These are phyloP conservation scores for Diglossa cyanea DNA, from an alignment of 2,797 vertebrate genomes.

Conservation along the genomic window DNA sequence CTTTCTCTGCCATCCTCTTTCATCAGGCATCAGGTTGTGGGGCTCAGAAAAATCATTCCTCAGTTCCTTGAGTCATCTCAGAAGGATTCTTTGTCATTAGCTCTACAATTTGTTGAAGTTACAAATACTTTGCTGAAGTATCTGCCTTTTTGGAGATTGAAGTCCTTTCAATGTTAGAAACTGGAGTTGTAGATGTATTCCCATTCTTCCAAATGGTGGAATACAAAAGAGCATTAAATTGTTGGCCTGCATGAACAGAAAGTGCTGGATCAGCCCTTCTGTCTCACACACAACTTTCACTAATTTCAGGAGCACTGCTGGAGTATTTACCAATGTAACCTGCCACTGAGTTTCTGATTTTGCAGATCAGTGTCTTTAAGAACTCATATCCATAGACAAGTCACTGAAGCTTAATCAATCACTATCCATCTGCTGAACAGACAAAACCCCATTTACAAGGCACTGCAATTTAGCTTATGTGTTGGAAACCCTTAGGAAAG, in stretches of 20 bases:
- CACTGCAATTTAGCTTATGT: background rate
- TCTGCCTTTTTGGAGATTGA: background rate
- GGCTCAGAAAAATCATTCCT: background rate
- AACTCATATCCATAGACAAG: conserved; percentile 25
- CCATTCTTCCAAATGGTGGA: background rate
- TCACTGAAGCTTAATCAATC: conserved; percentile 32
- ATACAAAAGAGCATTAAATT: background rate
- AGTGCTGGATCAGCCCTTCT: background rate
- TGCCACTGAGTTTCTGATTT: background rate
- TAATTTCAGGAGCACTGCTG: background rate
- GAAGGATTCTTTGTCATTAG: background rate
- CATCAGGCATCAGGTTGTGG: background rate
- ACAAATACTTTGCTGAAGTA: background rate
- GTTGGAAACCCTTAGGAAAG: conserved; percentile 7
- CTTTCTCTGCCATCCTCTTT: background rate
- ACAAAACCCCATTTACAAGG: background rate
- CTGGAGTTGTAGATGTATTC: background rate
- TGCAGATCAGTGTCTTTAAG: conserved; percentile 35
- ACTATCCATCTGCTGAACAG: background rate
- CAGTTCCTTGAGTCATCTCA: background rate
- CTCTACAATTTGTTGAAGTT: background rate
- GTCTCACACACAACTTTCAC: background rate
- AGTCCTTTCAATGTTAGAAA: background rate
- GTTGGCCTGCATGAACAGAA: fast-evolving
- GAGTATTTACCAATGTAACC: background rate